A percentile compares a stretch with the other conserved stretches of the same genome.
phyloP scores from a whole-genome alignment of 2,797 vertebrate species.

The Sebastolobus alascanus region DNA sequence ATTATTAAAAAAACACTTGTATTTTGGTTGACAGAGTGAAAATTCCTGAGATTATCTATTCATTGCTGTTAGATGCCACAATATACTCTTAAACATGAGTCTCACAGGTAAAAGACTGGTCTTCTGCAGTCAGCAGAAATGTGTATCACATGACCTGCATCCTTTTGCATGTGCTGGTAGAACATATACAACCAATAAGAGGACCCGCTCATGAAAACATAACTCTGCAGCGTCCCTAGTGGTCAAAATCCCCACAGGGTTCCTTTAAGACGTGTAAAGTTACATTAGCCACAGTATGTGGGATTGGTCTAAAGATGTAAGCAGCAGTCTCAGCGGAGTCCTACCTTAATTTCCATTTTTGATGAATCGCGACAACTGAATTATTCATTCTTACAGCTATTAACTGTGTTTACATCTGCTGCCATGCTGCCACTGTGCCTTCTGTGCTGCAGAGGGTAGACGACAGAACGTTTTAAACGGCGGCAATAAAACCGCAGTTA shows the following conservation, averaged over 20 bases:
- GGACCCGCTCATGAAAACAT: neutral
- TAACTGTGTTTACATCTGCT: conserved; percentile 25
- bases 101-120: neutral
- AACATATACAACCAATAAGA: neutral
- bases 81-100: neutral
- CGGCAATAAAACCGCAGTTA: conserved; percentile 22
- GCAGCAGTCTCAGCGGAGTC: neutral
- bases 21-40: neutral
- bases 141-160: neutral
- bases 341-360: conserved; percentile 2
- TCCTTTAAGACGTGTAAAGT: neutral
- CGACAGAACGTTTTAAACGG: conserved; percentile 5
- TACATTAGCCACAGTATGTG: neutral
- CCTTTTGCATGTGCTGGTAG: neutral
- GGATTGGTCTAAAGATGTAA: neutral
- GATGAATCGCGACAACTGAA: conserved; percentile 29
- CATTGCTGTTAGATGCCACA: neutral
- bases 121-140: neutral
- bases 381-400: conserved; percentile 19
- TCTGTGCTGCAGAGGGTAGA: neutral
- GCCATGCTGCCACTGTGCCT: conserved; percentile 5
- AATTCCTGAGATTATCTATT: neutral
- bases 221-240: neutral
- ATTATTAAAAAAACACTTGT: neutral
- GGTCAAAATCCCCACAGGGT: neutral